These are phyloP conservation scores for Cyprinodon diabolis DNA, from an alignment of 2,797 vertebrate species.

Conservation along the genomic window DNA sequence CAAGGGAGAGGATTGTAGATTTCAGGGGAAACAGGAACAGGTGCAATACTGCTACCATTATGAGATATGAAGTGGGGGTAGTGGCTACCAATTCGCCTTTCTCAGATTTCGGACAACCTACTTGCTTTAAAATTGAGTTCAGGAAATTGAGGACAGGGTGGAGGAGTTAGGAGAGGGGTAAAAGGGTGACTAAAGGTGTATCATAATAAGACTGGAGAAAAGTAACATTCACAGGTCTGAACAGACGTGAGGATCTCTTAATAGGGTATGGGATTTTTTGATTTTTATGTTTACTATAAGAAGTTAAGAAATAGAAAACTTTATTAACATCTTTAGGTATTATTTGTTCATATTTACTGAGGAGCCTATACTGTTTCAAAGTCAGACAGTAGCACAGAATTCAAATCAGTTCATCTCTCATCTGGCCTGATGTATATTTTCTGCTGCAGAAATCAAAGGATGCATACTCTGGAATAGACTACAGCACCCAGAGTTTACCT, in stretches of 20 bases:
- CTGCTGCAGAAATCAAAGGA: background rate
- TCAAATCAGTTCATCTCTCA: slow-evolving; percentile 9
- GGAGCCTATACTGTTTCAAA: background rate
- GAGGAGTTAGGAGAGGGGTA: background rate
- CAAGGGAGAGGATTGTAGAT: too few species aligned
- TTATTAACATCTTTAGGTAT: background rate
- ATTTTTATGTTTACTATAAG: background rate
- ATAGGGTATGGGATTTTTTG: background rate
- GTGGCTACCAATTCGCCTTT: too few species aligned
- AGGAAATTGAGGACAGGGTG: background rate
- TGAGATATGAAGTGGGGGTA: too few species aligned
- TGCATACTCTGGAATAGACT: slow-evolving; percentile 7
- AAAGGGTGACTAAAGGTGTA: background rate
- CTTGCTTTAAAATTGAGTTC: too few species aligned
- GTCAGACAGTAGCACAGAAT: slow-evolving; percentile 3
- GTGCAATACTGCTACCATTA: too few species aligned
- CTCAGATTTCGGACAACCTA: too few species aligned
- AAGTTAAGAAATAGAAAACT: background rate
- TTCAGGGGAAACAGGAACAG: too few species aligned
- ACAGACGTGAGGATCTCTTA: background rate
- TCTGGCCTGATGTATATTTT: slow-evolving; percentile 12
- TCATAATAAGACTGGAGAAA: background rate
- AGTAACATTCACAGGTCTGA: background rate
- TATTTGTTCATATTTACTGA: slow-evolving; percentile 6
- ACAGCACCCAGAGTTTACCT: slow-evolving; percentile 14